Percentiles rank a stretch among this genome's conserved stretches.
These are phyloP conservation scores for Stictocephala bisonia DNA, from an alignment of 2,888 invertebrate genomes.

Conservation along the genomic window DNA sequence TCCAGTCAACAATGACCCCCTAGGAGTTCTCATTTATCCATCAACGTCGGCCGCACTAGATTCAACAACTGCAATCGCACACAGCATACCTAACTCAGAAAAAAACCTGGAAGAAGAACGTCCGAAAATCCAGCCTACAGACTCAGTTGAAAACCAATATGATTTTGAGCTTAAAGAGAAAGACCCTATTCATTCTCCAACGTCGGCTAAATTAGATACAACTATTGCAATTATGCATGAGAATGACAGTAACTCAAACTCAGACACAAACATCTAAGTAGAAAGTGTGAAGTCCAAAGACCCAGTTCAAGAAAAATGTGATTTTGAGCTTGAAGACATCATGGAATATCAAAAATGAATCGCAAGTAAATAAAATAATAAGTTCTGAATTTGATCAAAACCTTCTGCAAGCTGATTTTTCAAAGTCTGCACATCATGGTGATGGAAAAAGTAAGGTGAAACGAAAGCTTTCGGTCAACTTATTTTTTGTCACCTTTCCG, in stretches of 20 bases:
- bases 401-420: neutral
- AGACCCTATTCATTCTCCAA: neutral
- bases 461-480: neutral
- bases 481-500: neutral
- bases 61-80: neutral
- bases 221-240: slow-evolving; percentile 19
- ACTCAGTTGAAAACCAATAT: neutral
- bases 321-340: too few species aligned
- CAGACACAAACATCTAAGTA: neutral
- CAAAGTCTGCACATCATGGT: neutral
- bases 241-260: slow-evolving; percentile 1
- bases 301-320: too few species aligned
- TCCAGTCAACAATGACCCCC: slow-evolving; percentile 10
- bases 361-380: neutral
- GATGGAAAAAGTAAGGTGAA: neutral
- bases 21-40: neutral
- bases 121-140: neutral
- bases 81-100: neutral
- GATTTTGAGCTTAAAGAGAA: neutral
- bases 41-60: neutral
- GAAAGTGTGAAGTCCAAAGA: neutral
- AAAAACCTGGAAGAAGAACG: neutral
- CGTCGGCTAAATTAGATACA: slow-evolving; percentile 6
- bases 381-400: neutral
- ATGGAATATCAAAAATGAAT: neutral